Conservation (phyloP, 2,797 vertebrate genomes). For the Thunnus albacares region DNA sequence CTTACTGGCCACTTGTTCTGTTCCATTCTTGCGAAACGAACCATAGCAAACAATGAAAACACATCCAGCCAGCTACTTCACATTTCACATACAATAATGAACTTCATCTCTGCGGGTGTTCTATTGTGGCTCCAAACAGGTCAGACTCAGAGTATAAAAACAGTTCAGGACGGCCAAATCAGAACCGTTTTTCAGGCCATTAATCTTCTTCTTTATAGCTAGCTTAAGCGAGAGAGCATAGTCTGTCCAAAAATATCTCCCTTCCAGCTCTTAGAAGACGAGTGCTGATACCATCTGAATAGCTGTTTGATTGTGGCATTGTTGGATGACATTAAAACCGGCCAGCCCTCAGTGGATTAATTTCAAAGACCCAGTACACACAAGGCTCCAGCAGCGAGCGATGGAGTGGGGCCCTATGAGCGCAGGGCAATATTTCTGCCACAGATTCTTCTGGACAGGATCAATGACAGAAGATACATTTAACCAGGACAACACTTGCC, state of each 20-base stretch:
- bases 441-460: slow-evolving; percentile 1
- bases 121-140: slow-evolving; percentile 45
- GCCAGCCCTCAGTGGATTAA: slow-evolving; percentile 61
- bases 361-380: slow-evolving; percentile 49
- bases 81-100: slow-evolving; percentile 35
- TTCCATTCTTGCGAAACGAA: slow-evolving; percentile 21
- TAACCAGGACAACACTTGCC: background rate
- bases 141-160: slow-evolving; percentile 40
- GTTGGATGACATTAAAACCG: slow-evolving; percentile 73
- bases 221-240: slow-evolving; percentile 24
- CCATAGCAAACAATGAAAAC: slow-evolving; percentile 16
- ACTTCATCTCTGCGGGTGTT: slow-evolving; percentile 1
- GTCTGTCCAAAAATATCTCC: slow-evolving; percentile 52
- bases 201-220: slow-evolving; percentile 54
- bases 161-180: slow-evolving; percentile 39
- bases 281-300: slow-evolving; percentile 56
- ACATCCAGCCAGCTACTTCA: slow-evolving; percentile 25
- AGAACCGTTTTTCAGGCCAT: slow-evolving; percentile 20
- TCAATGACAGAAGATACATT: background rate
- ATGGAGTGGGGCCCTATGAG: background rate
- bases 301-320: slow-evolving; percentile 66
- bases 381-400: slow-evolving; percentile 18
- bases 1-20: background rate
- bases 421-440: slow-evolving; percentile 11
- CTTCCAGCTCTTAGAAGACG: slow-evolving; percentile 56